Evolutionary conservation across 2,797 vertebrate genomes (phyloP).

Genomic region (Botia kubotai): DNA sequence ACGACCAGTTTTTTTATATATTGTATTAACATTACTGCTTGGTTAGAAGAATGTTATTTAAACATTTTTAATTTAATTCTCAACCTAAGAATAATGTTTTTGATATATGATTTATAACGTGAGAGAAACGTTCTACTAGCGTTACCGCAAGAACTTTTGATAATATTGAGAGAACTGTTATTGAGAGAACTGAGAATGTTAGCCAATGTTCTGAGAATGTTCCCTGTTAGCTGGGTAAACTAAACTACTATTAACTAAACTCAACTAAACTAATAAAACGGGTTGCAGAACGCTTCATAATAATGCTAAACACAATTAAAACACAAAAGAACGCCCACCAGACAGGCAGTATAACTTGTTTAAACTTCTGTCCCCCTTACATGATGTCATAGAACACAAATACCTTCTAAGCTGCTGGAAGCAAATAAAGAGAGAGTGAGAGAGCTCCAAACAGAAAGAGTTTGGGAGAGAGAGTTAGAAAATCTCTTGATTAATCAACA

Average conservation of each 20-base stretch:
- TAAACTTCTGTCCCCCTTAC: background rate
- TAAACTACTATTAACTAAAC: background rate
- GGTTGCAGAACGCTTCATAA: background rate
- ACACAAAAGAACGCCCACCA: background rate
- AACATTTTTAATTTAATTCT: no score
- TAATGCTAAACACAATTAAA: background rate
- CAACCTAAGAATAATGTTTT: no score
- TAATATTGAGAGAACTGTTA: no score
- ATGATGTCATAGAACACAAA: constrained; percentile 38
- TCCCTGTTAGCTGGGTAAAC: background rate
- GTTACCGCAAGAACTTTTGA: no score
- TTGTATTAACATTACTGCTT: no score
- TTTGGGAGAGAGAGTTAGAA: constrained; percentile 75
- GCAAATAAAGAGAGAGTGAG: constrained; percentile 22
- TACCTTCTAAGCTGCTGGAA: constrained; percentile 31
- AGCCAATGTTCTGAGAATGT: no score
- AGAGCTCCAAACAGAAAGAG: constrained; percentile 64
- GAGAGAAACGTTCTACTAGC: no score
- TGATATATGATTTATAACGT: no score
- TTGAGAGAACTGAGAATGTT: no score
- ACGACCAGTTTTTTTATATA: no score
- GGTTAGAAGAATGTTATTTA: no score
- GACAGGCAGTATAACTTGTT: background rate
- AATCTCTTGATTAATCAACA: constrained; percentile 83
- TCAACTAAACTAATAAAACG: background rate